These are phyloP conservation scores for Progne subis DNA, from an alignment of 2,113 vertebrate genomes.

Conservation along the genomic window DNA sequence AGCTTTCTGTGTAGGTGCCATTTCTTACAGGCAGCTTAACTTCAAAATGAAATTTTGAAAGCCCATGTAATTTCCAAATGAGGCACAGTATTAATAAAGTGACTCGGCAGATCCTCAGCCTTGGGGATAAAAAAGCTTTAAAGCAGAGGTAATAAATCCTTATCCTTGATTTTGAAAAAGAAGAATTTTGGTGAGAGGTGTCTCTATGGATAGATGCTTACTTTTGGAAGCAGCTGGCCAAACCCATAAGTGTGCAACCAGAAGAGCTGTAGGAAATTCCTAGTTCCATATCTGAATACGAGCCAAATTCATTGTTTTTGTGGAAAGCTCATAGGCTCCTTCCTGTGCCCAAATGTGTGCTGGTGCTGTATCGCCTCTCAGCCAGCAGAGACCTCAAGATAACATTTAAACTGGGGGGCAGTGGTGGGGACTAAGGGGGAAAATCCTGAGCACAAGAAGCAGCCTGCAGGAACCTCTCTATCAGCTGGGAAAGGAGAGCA, in stretches of 20 bases:
- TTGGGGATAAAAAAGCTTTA: rapidly evolving
- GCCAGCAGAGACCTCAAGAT: neutral
- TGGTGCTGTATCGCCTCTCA: neutral
- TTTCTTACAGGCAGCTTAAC: neutral
- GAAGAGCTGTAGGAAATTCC: neutral
- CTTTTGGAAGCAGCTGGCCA: neutral
- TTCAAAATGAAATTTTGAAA: neutral
- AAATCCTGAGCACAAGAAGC: neutral
- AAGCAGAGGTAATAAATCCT: neutral
- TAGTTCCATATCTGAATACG: rapidly evolving
- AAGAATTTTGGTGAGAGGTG: neutral
- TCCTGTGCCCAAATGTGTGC: neutral
- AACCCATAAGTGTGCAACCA: neutral
- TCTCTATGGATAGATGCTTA: neutral
- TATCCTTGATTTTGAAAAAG: neutral
- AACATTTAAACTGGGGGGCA: neutral
- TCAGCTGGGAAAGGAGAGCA: neutral
- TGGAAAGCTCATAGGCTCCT: neutral
- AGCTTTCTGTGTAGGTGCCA: rapidly evolving
- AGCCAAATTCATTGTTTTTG: neutral
- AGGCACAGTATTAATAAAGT: neutral
- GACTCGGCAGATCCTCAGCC: rapidly evolving
- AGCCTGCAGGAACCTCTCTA: neutral
- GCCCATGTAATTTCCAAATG: neutral
- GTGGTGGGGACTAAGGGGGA: too few species aligned